These are phyloP conservation scores for Oophaga pumilio DNA, from an alignment of 2,113 vertebrate genomes.

Conservation along the genomic window DNA sequence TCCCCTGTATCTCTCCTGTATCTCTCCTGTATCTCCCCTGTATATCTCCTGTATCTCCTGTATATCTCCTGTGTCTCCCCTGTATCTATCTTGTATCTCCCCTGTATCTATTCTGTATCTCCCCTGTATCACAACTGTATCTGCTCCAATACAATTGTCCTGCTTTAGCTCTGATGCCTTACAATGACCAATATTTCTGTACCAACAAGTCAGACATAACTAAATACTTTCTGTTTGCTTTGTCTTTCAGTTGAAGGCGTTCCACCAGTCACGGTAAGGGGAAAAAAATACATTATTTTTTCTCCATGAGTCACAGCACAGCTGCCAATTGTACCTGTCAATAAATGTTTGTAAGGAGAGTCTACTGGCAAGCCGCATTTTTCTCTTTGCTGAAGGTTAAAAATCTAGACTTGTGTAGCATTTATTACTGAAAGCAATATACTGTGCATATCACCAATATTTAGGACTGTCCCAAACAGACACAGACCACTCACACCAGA, in stretches of 20 bases:
- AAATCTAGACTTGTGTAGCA: background rate
- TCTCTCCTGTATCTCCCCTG: too few species aligned
- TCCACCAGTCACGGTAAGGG: constrained; percentile 61
- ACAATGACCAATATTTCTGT: background rate
- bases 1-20: too few species aligned
- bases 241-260: constrained; percentile 65
- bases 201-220: background rate
- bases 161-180: background rate
- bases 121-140: background rate
- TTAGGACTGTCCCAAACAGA: background rate
- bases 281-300: background rate
- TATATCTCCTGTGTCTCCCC: too few species aligned
- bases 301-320: constrained; percentile 5
- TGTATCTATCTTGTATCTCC: too few species aligned
- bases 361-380: background rate
- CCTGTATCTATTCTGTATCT: background rate
- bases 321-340: constrained; percentile 48
- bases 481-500: background rate
- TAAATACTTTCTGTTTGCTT: constrained; percentile 33
- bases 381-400: background rate
- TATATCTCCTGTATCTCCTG: too few species aligned
- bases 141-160: background rate
- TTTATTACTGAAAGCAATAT: background rate
- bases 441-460: background rate
- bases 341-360: constrained; percentile 1